These are phyloP conservation scores for Dromius quadrimaculatus DNA, from an alignment of 2,888 invertebrate genomes.

Conservation along the genomic window DNA sequence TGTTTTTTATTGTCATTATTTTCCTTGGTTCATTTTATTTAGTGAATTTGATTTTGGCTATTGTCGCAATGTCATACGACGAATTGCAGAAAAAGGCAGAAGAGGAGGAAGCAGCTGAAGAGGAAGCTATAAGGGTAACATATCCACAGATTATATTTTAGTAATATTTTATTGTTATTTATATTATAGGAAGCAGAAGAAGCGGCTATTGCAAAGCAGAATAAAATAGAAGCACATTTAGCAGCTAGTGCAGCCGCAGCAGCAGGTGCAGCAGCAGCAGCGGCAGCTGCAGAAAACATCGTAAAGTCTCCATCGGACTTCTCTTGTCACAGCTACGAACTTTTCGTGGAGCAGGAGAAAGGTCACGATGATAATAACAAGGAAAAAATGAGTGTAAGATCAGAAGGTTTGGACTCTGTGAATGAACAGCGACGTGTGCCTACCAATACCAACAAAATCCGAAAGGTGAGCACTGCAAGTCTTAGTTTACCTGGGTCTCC, in stretches of 20 bases:
- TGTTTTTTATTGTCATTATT: slow-evolving; percentile 98
- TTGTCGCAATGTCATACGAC: slow-evolving; percentile 99
- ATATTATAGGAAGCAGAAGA: slow-evolving; percentile 84
- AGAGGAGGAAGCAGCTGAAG: slow-evolving; percentile 95
- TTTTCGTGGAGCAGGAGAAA: slow-evolving; percentile 90
- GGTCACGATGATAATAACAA: slow-evolving; percentile 91
- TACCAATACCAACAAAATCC: slow-evolving; percentile 75
- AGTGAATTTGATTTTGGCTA: slow-evolving; percentile 98
- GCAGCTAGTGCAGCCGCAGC: too few species aligned
- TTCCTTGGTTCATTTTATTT: slow-evolving; percentile 99
- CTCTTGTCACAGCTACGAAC: slow-evolving; percentile 92
- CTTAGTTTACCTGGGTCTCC: slow-evolving; percentile 97
- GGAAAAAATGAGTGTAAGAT: slow-evolving; percentile 87
- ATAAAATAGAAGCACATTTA: slow-evolving; percentile 74
- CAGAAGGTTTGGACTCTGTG: slow-evolving; percentile 88
- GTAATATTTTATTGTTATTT: neutral
- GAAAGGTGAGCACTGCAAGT: slow-evolving; percentile 96
- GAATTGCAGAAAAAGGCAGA: slow-evolving; percentile 98
- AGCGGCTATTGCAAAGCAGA: slow-evolving; percentile 79
- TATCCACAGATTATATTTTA: neutral
- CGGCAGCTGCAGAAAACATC: slow-evolving; percentile 74
- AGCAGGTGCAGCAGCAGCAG: slow-evolving; percentile 68
- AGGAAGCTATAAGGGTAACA: slow-evolving; percentile 91
- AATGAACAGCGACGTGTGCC: slow-evolving; percentile 80
- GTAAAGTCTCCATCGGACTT: slow-evolving; percentile 93